Conservation (phyloP, 1,140 invertebrate species). For the Apis laboriosa region DNA sequence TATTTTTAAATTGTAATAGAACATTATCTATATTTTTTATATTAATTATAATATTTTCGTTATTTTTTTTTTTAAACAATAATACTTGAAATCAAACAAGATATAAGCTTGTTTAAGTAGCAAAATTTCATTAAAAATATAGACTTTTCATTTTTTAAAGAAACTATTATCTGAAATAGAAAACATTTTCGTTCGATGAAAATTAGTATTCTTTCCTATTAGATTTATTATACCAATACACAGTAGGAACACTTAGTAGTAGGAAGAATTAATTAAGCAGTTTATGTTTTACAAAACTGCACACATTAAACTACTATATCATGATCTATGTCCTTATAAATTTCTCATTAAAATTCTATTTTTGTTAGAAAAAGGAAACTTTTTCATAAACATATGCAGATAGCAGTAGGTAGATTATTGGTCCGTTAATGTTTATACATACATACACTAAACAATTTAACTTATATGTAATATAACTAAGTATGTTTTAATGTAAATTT, state of each 20-base stretch:
- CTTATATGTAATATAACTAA: background rate
- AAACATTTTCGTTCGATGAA: conserved; percentile 4
- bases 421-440: conserved; percentile 56
- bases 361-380: background rate
- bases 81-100: conserved; percentile 2
- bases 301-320: conserved; percentile 15
- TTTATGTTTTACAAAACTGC: conserved; percentile 31
- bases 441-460: background rate
- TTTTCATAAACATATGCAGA: background rate
- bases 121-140: conserved; percentile 1
- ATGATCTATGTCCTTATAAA: conserved; percentile 5
- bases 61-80: background rate
- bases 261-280: conserved; percentile 38
- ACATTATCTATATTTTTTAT: background rate
- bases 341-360: background rate
- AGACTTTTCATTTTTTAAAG: background rate
- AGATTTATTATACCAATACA: conserved; percentile 11
- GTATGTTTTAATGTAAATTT: background rate
- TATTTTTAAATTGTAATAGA: background rate
- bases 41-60: background rate
- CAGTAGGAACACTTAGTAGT: conserved; percentile 49
- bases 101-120: background rate
- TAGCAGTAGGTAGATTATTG: conserved; percentile 49
- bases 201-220: conserved; percentile 20
- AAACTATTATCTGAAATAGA: conserved; percentile 1